These are phyloP conservation scores for Fabriciana adippe DNA, from an alignment of 2,888 invertebrate species.

Conservation along the genomic window DNA sequence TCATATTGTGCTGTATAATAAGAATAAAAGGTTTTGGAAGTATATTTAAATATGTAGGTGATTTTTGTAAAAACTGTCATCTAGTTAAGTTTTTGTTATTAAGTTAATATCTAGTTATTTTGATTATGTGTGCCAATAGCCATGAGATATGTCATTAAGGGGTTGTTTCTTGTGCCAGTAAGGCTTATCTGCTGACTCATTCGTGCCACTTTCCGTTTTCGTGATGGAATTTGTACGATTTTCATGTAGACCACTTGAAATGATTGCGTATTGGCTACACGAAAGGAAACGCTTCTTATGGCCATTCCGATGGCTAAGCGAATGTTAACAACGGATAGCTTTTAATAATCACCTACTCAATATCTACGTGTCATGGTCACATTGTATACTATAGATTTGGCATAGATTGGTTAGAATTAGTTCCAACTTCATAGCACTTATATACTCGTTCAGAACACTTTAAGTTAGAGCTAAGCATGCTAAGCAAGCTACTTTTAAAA, in stretches of 20 bases:
- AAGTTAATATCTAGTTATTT: too few species aligned
- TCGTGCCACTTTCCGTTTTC: conserved; percentile 51
- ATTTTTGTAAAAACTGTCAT: too few species aligned
- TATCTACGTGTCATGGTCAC: neutral
- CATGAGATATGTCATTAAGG: conserved; percentile 15
- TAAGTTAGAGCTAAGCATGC: too few species aligned
- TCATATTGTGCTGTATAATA: too few species aligned
- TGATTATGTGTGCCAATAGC: neutral
- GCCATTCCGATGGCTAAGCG: conserved; percentile 38
- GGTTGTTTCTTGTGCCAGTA: conserved; percentile 32
- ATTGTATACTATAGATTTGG: neutral
- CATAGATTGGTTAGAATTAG: neutral
- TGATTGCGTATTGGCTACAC: conserved; percentile 50
- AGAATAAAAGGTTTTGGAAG: too few species aligned
- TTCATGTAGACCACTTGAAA: conserved; percentile 48
- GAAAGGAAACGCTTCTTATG: conserved; percentile 39
- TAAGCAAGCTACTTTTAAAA: too few species aligned
- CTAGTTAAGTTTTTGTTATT: too few species aligned
- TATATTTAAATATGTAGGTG: too few species aligned
- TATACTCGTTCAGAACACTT: too few species aligned
- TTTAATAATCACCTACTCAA: conserved; percentile 2
- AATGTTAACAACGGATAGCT: conserved; percentile 18
- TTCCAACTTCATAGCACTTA: too few species aligned
- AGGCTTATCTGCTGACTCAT: conserved; percentile 54
- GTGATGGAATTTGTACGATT: conserved; percentile 58